Conservation (phyloP, 2,888 invertebrate genomes). For the Taenaris catops region DNA sequence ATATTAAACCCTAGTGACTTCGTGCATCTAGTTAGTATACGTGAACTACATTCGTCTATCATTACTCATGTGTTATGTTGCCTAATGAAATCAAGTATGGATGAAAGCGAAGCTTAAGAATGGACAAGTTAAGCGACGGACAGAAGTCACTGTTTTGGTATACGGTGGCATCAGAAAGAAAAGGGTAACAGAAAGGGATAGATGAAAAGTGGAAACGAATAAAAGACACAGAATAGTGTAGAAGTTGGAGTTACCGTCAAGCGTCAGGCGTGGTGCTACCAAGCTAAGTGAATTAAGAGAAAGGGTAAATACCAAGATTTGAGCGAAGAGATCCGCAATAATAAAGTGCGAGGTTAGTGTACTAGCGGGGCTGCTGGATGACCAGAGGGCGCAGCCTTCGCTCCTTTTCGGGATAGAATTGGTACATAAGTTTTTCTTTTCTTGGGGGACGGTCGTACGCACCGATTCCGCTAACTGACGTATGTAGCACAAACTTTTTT, state of each 20-base stretch:
- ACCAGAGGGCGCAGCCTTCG: slow-evolving; percentile 63
- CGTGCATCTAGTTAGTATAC: no score
- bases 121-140: slow-evolving; percentile 28
- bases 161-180: slow-evolving; percentile 23
- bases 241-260: slow-evolving; percentile 31
- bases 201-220: slow-evolving; percentile 27
- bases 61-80: background rate
- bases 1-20: no score
- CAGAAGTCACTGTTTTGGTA: slow-evolving; percentile 23
- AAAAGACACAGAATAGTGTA: slow-evolving; percentile 37
- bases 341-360: slow-evolving; percentile 72
- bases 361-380: slow-evolving; percentile 79
- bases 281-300: slow-evolving; percentile 69
- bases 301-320: slow-evolving; percentile 72
- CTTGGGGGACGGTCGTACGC: slow-evolving; percentile 73
- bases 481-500: no score
- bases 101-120: slow-evolving; percentile 32
- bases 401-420: slow-evolving; percentile 77
- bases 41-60: background rate
- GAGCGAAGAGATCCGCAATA: slow-evolving; percentile 65
- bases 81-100: slow-evolving; percentile 9
- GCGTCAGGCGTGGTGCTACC: slow-evolving; percentile 56
- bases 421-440: slow-evolving; percentile 75
- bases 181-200: slow-evolving; percentile 15
- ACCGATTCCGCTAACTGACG: slow-evolving; percentile 97